Conservation (phyloP, 2,888 invertebrate species). For the Phyllotreta cruciferae region DNA sequence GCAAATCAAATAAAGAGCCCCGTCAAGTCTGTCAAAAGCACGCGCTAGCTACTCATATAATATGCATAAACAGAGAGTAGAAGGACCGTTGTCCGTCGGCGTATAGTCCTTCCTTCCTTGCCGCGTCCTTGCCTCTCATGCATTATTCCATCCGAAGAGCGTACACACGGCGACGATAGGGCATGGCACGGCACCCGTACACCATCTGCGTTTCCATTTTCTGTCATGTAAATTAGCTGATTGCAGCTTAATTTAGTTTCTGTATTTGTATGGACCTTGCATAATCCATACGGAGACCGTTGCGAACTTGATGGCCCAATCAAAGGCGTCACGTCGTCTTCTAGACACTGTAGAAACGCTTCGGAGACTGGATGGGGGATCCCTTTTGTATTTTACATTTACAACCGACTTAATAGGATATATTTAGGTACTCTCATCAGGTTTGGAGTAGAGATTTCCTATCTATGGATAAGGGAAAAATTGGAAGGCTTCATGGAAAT, state of each 20-base stretch:
- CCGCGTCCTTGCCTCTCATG: constrained; percentile 52
- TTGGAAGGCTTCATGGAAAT: too few relatives aligned
- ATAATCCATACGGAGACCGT: constrained; percentile 43
- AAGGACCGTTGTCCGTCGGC: constrained; percentile 48
- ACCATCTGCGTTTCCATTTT: constrained; percentile 46
- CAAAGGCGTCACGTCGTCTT: too few relatives aligned
- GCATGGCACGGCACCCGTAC: constrained; percentile 39
- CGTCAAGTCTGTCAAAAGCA: constrained; percentile 51
- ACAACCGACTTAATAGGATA: too few relatives aligned
- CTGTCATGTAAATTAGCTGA: constrained; percentile 50
- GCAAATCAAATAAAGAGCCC: constrained; percentile 47
- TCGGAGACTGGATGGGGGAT: too few relatives aligned
- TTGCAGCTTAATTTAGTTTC: constrained; percentile 52
- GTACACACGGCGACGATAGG: too few relatives aligned
- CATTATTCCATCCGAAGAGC: constrained; percentile 51
- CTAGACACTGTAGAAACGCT: too few relatives aligned
- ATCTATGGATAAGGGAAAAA: too few relatives aligned
- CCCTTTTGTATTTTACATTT: too few relatives aligned
- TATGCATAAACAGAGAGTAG: constrained; percentile 55
- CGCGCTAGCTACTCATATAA: constrained; percentile 52
- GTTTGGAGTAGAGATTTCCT: too few relatives aligned
- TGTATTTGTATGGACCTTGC: constrained; percentile 48
- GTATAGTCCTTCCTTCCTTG: too few relatives aligned
- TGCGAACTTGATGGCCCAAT: too few relatives aligned
- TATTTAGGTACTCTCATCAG: too few relatives aligned